Evolutionary conservation across 1,140 invertebrate species (phyloP).

Genomic region (Musca vetustissima): DNA sequence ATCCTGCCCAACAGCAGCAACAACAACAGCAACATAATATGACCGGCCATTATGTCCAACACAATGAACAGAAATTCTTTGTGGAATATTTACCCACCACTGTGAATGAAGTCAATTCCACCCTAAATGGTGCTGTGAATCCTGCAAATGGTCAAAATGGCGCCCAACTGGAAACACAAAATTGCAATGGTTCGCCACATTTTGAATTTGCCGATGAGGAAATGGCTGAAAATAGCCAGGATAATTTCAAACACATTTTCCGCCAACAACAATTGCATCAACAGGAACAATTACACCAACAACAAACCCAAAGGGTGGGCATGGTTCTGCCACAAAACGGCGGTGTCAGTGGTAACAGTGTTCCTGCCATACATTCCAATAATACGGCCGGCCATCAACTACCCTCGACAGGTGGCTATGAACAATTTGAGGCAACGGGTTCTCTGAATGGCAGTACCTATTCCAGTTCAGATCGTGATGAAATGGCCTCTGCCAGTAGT

Average conservation of each 20-base stretch:
- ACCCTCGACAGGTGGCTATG: constrained; percentile 31
- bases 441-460: constrained; percentile 50
- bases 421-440: constrained; percentile 44
- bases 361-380: constrained; percentile 29
- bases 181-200: constrained; percentile 30
- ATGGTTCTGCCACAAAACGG: constrained; percentile 14
- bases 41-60: constrained; percentile 36
- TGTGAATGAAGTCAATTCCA: constrained; percentile 42
- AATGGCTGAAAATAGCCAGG: constrained; percentile 42
- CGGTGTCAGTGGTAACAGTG: constrained; percentile 23
- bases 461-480: constrained; percentile 52
- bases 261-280: constrained; percentile 32
- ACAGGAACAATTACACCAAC: constrained; percentile 25
- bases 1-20: constrained; percentile 2
- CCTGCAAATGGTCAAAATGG: not conserved
- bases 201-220: constrained; percentile 44
- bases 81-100: constrained; percentile 50
- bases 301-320: constrained; percentile 9
- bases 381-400: constrained; percentile 28
- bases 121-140: constrained; percentile 29
- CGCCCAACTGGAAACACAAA: constrained; percentile 13
- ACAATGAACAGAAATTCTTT: constrained; percentile 38
- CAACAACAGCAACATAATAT: constrained; percentile 16
- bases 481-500: constrained; percentile 31
- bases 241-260: constrained; percentile 41